Evolutionary conservation across 2,113 vertebrate genomes (phyloP).

Genomic region (Thamnophis sirtalis): DNA sequence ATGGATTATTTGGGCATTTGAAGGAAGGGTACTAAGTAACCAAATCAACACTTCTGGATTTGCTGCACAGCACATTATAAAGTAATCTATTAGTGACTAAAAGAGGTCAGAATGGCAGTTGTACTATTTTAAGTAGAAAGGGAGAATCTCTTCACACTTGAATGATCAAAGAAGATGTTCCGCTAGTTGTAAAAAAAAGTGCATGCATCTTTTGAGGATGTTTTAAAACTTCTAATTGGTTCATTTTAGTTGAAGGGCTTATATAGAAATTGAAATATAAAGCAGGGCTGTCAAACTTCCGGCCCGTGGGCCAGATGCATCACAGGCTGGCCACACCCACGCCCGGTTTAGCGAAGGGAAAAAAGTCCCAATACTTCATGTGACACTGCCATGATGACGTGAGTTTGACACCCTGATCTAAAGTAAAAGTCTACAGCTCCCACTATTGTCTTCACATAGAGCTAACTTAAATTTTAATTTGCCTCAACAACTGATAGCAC

Average conservation of each 20-base stretch:
- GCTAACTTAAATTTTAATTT: background rate
- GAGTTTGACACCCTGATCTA: too few relatives aligned
- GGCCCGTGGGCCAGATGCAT: too few relatives aligned
- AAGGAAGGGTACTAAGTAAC: background rate
- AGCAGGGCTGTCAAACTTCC: background rate
- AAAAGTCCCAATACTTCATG: too few relatives aligned
- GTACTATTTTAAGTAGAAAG: accelerated
- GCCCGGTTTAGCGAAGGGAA: too few relatives aligned
- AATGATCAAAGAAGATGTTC: background rate
- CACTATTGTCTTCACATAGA: background rate
- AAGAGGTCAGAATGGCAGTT: background rate
- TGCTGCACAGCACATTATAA: background rate
- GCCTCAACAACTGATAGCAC: background rate
- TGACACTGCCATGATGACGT: accelerated
- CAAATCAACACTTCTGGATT: accelerated
- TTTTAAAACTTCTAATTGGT: background rate
- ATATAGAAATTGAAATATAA: background rate
- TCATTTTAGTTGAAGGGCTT: background rate
- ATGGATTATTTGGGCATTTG: background rate
- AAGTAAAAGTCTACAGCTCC: background rate
- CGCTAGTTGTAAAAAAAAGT: background rate
- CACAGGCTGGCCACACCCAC: too few relatives aligned
- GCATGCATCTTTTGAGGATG: background rate
- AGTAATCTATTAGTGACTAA: background rate
- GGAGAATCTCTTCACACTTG: background rate